phyloP scores from a whole-genome alignment of 1,140 invertebrate species.

The Lithobius niger region DNA sequence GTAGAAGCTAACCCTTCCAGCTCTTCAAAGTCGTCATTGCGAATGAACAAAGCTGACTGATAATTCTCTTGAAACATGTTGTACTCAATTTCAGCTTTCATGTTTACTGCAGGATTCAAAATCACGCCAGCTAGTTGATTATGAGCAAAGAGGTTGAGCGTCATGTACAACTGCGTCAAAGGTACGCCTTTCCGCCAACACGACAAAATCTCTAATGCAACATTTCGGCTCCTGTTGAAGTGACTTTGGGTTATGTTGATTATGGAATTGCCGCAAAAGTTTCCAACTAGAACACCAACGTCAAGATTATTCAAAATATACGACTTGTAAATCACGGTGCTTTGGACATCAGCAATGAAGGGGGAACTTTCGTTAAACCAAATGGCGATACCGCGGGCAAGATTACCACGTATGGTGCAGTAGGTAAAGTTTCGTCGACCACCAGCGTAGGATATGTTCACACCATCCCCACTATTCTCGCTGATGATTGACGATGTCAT shows the following conservation, averaged over 20 bases:
- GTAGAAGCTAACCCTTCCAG: slow-evolving; percentile 50
- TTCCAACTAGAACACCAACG: slow-evolving; percentile 59
- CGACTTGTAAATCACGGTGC: slow-evolving; percentile 72
- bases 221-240: neutral
- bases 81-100: slow-evolving; percentile 61
- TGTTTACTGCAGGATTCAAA: slow-evolving; percentile 70
- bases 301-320: slow-evolving; percentile 69
- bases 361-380: slow-evolving; percentile 80
- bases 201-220: slow-evolving; percentile 10
- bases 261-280: slow-evolving; percentile 40
- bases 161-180: slow-evolving; percentile 52
- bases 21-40: slow-evolving; percentile 61
- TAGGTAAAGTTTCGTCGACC: slow-evolving; percentile 77
- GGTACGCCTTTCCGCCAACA: slow-evolving; percentile 9
- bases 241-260: slow-evolving; percentile 71
- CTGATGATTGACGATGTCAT: slow-evolving; percentile 76
- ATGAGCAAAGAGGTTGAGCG: slow-evolving; percentile 65
- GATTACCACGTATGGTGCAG: slow-evolving; percentile 53
- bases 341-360: slow-evolving; percentile 63
- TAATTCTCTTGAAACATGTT: slow-evolving; percentile 72
- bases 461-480: slow-evolving; percentile 65
- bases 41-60: slow-evolving; percentile 71
- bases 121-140: slow-evolving; percentile 61
- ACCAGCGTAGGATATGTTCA: slow-evolving; percentile 80
- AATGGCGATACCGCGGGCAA: slow-evolving; percentile 65